Evolutionary conservation across 2,113 vertebrate genomes (phyloP), one percentile per base, ranked within the genome.

Genomic region (Heliornis fulica): DNA sequence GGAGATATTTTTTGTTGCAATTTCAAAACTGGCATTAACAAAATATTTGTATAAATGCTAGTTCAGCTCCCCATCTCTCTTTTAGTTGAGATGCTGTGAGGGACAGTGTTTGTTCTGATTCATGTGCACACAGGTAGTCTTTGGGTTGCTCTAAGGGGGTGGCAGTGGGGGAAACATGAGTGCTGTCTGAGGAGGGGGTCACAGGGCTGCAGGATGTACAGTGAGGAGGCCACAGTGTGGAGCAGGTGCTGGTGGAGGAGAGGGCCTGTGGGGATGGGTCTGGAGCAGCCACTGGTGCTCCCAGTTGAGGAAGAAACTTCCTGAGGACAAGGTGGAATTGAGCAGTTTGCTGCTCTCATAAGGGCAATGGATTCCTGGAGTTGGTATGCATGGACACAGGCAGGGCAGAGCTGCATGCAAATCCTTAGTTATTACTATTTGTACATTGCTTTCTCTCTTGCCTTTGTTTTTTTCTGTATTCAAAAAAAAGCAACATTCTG

Each of bases 121-220:
- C 41, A 50, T 13, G 3, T 8, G n/a, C 13, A 19, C 9, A 3
- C 0, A 6, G 23, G 22, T 25, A 34, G 45, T 19, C 51, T 77
- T 15, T 53, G 51, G 34, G 43, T 46, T 46, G 12, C n/a, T 83
- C 31, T n/a, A 56, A 57, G 23, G 40, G 45, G 19, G 19, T n/a
- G 76, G 54, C 9, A 11, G 53, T 8, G 23, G 13, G 31, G 28
- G 3, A 46, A 63, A 11, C 0, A 3, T 15, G 46, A 54, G 22
- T 13, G 23, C 25, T 80, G 18, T 8, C n/a, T 53, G 21, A 40
- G n/a, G 38, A 26, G 40, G 15, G 48, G 38, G 43, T 23, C 61
- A 41, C 23, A 31, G 32, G 18, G 25, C 3, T 71, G 50, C 32
- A 19, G 32, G 41, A 11, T 5, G 20, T 34, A 65, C 15, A 6